Base-by-base conservation (phyloP, 1,140 invertebrate species). In the Musca domestica region DNA sequence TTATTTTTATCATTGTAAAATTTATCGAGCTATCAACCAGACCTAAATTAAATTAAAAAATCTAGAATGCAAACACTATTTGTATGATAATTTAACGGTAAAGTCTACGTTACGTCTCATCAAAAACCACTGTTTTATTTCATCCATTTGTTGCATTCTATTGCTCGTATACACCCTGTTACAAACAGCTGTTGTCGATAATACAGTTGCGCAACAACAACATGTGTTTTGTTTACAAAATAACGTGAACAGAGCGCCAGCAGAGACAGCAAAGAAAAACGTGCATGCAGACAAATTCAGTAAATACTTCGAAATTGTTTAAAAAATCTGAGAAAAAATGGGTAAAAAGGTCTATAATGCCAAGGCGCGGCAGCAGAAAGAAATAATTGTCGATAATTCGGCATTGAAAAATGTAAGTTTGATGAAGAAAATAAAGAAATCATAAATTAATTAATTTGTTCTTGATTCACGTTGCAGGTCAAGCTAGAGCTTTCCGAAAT, bases 341-440 rank as follows among this genome's bases (percentile, higher is more conserved):
- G 86, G 85, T 3, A 90, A 87, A 80, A 88, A 88, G 75, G 83
- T 87, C 47, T 90, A 85, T 80, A 95, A 95, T 82, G 90, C 87
- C 80, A 92, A 91, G 82, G 90, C 91, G 9, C 84, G 92, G 69
- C 86, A 88, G 76, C 85, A 88, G 67, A 84, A 86, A 3, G 84
- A 90, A 72, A 89, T 89, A 6, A 84, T 87, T 71, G 87, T 94
- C 27, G 91, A 93, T 76, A 84, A 91, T 81, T 85, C 87, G 0
- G 74, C 84, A 68, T 86, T 88, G 6, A 88, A 89, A 77, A 87
- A 91, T 84, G 92, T 93, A 84, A 75, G 71, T 69, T 20, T 63
- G 10, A 3, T 25, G 9, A 2, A 46, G 20, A 22, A 34, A n/a
- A 3, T 25, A 4, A 2, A 46, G 20, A 22, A 34, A n/a, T n/a